Evolutionary conservation across 2,888 invertebrate species (phyloP).

Genomic region (Endotricha flammealis): DNA sequence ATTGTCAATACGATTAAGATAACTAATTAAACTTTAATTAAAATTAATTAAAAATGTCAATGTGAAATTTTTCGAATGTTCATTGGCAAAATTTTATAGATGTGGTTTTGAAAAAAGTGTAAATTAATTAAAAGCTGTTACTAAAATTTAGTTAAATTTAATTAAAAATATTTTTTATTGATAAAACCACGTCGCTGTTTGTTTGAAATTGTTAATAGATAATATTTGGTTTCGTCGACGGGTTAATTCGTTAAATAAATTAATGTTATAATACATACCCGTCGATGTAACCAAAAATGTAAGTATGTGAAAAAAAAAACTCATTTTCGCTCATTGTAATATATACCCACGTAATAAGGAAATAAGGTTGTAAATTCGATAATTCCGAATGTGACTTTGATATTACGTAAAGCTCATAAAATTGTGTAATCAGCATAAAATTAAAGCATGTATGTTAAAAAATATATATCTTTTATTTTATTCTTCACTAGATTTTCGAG

Average conservation of each 20-base stretch:
- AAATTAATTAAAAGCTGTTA: neutral
- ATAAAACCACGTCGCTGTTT: neutral
- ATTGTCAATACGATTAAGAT: constrained; percentile 61
- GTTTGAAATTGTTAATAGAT: constrained; percentile 7
- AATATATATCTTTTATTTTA: no score
- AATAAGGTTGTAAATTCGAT: constrained; percentile 73
- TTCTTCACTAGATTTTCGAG: no score
- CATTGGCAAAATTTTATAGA: constrained; percentile 31
- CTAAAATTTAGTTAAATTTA: constrained; percentile 5
- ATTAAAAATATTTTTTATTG: neutral
- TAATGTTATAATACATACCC: neutral
- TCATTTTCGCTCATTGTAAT: constrained; percentile 54
- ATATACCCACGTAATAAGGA: constrained; percentile 44
- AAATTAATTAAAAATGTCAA: constrained; percentile 46
- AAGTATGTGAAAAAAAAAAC: no score
- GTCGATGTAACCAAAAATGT: constrained; percentile 5
- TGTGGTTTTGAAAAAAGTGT: constrained; percentile 20
- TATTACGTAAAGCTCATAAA: constrained; percentile 66
- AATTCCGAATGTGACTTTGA: constrained; percentile 68
- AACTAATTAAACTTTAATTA: constrained; percentile 26
- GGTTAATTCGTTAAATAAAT: neutral
- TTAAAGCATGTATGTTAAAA: constrained; percentile 69
- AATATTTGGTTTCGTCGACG: constrained; percentile 3
- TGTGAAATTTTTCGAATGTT: constrained; percentile 44
- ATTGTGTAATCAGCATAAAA: constrained; percentile 69